A percentile compares a stretch with the other conserved stretches of the same genome.
phyloP scores from a whole-genome alignment of 2,797 vertebrate genomes.

The Smutsia gigantea region DNA sequence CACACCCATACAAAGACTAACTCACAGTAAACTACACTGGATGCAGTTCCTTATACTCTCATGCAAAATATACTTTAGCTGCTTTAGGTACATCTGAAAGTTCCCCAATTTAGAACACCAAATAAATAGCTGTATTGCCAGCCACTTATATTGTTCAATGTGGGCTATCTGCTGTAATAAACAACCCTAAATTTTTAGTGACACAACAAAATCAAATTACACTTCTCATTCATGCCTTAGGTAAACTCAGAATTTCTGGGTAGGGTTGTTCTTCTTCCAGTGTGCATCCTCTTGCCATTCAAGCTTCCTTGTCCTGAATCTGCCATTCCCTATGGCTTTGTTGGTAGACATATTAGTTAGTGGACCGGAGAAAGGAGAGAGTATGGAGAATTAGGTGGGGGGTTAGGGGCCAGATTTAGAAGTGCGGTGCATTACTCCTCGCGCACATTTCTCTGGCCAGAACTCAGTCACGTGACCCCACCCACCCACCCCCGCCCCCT shows the following conservation, averaged over 20 bases:
- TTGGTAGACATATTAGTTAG: not conserved
- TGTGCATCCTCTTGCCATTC: no score
- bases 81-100: not conserved
- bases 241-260: not conserved
- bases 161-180: not conserved
- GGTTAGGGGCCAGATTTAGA: not conserved
- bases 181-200: not conserved
- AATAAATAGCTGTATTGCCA: not conserved
- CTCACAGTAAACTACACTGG: not conserved
- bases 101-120: no score
- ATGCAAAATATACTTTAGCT: not conserved
- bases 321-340: not conserved
- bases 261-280: not conserved
- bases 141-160: fast-evolving
- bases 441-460: not conserved
- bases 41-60: not conserved
- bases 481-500: no score
- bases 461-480: not conserved
- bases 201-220: not conserved
- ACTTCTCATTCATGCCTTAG: not conserved
- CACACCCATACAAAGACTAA: not conserved
- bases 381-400: not conserved
- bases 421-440: not conserved
- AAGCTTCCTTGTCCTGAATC: not conserved
- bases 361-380: not conserved